Percentiles rank a stretch among this genome's conserved stretches.
These are phyloP conservation scores for Diachasma alloeum DNA, from an alignment of 1,140 invertebrate genomes.

Conservation along the genomic window DNA sequence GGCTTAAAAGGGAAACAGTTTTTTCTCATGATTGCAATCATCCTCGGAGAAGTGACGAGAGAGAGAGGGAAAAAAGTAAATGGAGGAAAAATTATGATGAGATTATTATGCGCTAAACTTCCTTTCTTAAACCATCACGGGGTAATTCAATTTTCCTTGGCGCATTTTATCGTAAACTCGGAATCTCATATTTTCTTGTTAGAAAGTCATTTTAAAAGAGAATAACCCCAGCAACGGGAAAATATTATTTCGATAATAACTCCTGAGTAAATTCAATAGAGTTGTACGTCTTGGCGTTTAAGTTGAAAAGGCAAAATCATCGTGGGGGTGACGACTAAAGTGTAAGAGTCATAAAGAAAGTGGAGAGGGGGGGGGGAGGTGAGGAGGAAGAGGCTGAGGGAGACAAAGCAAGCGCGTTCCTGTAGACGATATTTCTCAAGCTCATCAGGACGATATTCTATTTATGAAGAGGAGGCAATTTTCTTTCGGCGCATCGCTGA, in stretches of 20 bases:
- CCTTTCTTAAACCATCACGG: background rate
- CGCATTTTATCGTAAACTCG: background rate
- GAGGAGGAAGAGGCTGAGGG: constrained; percentile 23
- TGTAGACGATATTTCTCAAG: constrained; percentile 48
- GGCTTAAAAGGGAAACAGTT: background rate
- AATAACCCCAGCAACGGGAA: background rate
- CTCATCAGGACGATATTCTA: constrained; percentile 59
- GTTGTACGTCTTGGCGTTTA: background rate
- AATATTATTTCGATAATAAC: constrained; percentile 22
- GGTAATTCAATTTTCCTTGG: background rate
- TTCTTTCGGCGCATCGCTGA: constrained; percentile 51
- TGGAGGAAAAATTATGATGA: background rate
- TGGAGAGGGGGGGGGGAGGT: background rate
- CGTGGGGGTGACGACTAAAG: background rate
- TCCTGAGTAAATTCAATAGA: constrained; percentile 17
- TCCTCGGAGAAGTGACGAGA: background rate
- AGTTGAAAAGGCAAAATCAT: background rate
- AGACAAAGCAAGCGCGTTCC: constrained; percentile 16
- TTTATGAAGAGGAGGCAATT: constrained; percentile 62
- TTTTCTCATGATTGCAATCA: background rate
- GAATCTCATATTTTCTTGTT: constrained; percentile 2
- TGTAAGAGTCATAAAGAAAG: background rate
- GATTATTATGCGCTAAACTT: background rate
- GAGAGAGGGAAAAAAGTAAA: background rate
- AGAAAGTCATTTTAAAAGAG: constrained; percentile 1